Base-by-base conservation (phyloP, 2,797 vertebrate genomes). In the Kryptopterus vitreolus region DNA sequence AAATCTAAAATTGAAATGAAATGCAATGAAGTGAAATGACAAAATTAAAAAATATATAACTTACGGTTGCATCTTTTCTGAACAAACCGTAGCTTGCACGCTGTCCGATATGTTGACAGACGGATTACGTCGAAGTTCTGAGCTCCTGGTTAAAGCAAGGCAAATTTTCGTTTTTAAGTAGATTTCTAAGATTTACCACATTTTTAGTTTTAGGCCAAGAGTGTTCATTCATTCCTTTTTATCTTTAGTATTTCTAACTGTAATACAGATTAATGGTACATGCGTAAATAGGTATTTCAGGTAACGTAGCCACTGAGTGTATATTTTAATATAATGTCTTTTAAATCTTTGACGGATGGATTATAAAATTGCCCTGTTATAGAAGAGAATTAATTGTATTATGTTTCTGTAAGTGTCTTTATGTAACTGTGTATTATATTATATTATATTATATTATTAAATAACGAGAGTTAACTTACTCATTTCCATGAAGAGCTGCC, bases 401-500 rank as follows among this genome's bases (percentile, higher is more conserved):
- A 16, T 43, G 13, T 24, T 13, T 58, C 1, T 58, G 22, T 50
- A 26, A 71, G 11, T 29, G 61, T 79, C 29, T 62, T 18, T 76
- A 20, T 20, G 12, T 22, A 46, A 43, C 5, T 58, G 35, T 31
- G 24, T 43, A 43, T 43, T 43, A 43, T 43, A 43, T 43, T 7
- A 43, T 43, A 10, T 43, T 9, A 43, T 43, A 43, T 43, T 9
- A 10, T 43, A 43, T 43, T 43, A 43, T 24, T 80, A 57, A 46
- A 69, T 57, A 79, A n/a, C 22, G 20, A 52, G 48, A 59, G 33
- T 81, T 81, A 84, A 97, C 97, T 97, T 92, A 99, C 98, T 98
- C 97, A 99, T 98, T 82, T 99, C 98, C 96, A 99, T 96, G 94
- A 99, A 99, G 90, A 99, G 96, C 94, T 99, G 98, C 53, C 98